A percentile compares a stretch with the other conserved stretches of the same genome.
Conservation (phyloP, 2,888 invertebrate species). For the Norana najaformis region DNA sequence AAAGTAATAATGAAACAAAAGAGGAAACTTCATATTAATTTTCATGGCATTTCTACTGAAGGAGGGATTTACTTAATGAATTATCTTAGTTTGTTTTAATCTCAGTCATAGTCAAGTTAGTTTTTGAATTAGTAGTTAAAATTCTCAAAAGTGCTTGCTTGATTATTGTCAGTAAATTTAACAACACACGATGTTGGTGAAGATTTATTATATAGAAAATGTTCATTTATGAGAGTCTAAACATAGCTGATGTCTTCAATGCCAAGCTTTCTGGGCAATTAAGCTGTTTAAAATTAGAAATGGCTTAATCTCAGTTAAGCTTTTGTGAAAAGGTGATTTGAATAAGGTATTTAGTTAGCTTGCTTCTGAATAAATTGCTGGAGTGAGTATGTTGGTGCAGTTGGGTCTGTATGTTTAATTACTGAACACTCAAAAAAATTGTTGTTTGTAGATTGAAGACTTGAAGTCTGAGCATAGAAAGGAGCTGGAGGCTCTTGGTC, state of each 20-base stretch:
- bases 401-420: neutral
- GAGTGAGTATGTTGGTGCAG: too few relatives aligned
- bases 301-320: neutral
- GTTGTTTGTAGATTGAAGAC: slow-evolving; percentile 47
- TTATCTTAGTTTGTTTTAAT: too few relatives aligned
- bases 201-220: too few relatives aligned
- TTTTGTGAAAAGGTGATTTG: neutral
- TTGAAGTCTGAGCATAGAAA: slow-evolving; percentile 60
- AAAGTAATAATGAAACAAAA: too few relatives aligned
- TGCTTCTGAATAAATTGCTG: neutral
- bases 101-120: too few relatives aligned
- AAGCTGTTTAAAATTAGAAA: slow-evolving; percentile 1
- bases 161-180: too few relatives aligned
- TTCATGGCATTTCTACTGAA: too few relatives aligned
- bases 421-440: neutral
- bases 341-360: neutral
- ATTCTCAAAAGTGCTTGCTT: too few relatives aligned
- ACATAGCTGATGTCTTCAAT: neutral
- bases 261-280: neutral
- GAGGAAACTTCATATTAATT: too few relatives aligned
- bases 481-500: slow-evolving; percentile 60
- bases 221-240: neutral
- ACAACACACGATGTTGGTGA: too few relatives aligned
- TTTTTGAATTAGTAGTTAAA: too few relatives aligned
- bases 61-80: too few relatives aligned